Conservation (phyloP, 2,888 invertebrate species). For the Temnothorax unifasciatus region DNA sequence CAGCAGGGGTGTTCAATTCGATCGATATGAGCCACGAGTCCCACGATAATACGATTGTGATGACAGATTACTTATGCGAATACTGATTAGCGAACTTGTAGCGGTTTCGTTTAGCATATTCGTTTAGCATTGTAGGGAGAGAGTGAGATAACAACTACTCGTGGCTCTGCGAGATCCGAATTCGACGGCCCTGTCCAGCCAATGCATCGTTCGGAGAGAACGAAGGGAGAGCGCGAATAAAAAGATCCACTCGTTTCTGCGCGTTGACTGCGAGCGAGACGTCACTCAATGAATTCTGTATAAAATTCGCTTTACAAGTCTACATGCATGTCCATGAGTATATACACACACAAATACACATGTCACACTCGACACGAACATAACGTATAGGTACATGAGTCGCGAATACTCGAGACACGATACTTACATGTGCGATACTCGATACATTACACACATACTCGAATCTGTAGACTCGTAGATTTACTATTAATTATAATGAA, state of each 20-base stretch:
- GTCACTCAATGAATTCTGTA: slow-evolving; percentile 71
- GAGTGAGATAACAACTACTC: slow-evolving; percentile 64
- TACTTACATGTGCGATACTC: slow-evolving; percentile 61
- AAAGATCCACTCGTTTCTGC: slow-evolving; percentile 56
- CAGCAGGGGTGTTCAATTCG: slow-evolving; percentile 71
- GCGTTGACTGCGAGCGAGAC: slow-evolving; percentile 69
- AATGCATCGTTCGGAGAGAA: slow-evolving; percentile 10
- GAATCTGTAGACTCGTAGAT: slow-evolving; percentile 83
- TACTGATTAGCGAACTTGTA: slow-evolving; percentile 67
- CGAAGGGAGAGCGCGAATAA: slow-evolving; percentile 39
- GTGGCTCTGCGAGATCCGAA: slow-evolving; percentile 68
- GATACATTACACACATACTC: slow-evolving; percentile 74
- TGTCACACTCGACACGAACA: slow-evolving; percentile 54
- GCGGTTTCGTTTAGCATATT: slow-evolving; percentile 62
- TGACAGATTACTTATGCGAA: slow-evolving; percentile 67
- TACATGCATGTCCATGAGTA: slow-evolving; percentile 59
- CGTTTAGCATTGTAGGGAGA: slow-evolving; percentile 50
- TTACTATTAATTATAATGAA: slow-evolving; percentile 82
- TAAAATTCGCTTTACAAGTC: slow-evolving; percentile 68
- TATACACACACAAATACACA: slow-evolving; percentile 52
- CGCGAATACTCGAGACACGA: slow-evolving; percentile 57
- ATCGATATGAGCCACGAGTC: slow-evolving; percentile 62
- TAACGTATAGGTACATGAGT: slow-evolving; percentile 57
- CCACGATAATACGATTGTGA: slow-evolving; percentile 70
- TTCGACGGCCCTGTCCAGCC: slow-evolving; percentile 69